Percentiles rank a stretch among this genome's conserved stretches.
phyloP scores from a whole-genome alignment of 2,888 invertebrate species.

The Fragum sueziense region DNA sequence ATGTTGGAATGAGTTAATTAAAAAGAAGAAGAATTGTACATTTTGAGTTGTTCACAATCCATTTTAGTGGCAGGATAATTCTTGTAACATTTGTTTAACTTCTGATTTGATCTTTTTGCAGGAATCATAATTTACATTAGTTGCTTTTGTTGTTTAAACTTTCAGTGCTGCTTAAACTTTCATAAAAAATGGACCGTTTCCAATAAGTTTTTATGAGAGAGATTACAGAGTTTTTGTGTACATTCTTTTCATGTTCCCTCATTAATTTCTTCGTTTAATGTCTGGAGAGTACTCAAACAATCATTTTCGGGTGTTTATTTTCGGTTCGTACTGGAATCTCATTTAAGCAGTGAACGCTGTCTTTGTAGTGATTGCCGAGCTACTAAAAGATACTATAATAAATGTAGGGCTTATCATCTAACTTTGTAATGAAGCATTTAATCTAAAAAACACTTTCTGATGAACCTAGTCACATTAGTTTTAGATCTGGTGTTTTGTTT shows the following conservation, averaged over 20 bases:
- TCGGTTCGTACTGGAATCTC: constrained; percentile 2
- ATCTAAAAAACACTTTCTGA: constrained; percentile 21
- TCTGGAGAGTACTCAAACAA: constrained; percentile 1
- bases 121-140: too few relatives aligned
- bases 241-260: neutral
- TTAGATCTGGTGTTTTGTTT: too few relatives aligned
- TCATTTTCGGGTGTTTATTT: neutral
- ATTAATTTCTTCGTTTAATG: neutral
- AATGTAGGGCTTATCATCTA: constrained; percentile 1
- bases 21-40: too few relatives aligned
- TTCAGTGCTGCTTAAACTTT: too few relatives aligned
- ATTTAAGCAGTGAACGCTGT: neutral
- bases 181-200: too few relatives aligned
- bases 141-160: too few relatives aligned
- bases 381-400: constrained; percentile 7
- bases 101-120: too few relatives aligned
- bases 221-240: neutral
- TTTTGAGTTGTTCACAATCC: too few relatives aligned
- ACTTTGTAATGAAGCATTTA: constrained; percentile 12
- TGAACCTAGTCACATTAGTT: neutral
- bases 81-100: too few relatives aligned
- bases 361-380: constrained; percentile 18
- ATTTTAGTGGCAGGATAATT: too few relatives aligned
- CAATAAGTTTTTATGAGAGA: too few relatives aligned
- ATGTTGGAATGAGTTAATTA: too few relatives aligned